Conservation (phyloP, 2,113 vertebrate genomes). For the Hyaena hyaena region DNA sequence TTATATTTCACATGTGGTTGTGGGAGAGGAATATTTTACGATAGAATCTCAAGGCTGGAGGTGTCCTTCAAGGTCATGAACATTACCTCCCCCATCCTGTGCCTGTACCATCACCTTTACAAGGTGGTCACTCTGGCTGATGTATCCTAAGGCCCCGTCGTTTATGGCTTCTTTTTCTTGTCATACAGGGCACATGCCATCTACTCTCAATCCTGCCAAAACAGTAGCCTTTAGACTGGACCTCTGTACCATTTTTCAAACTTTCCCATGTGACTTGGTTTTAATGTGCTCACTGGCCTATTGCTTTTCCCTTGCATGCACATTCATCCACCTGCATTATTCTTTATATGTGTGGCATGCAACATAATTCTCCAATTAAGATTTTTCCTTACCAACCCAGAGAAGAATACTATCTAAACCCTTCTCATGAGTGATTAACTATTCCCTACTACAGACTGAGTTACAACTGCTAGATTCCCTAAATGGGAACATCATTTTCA, state of each 20-base stretch:
- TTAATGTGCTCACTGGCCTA: background rate
- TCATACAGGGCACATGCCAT: background rate
- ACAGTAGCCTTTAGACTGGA: background rate
- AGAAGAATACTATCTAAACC: background rate
- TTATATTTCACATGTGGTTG: background rate
- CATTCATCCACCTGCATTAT: background rate
- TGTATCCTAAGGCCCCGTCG: background rate
- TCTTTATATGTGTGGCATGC: background rate
- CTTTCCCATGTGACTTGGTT: background rate
- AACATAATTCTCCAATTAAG: background rate
- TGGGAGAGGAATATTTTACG: background rate
- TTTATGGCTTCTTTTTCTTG: background rate
- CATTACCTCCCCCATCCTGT: background rate
- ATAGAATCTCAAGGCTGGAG: background rate
- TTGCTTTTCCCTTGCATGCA: fast-evolving
- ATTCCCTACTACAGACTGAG: background rate
- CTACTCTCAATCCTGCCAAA: background rate
- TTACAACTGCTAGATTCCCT: background rate
- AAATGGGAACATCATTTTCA: background rate
- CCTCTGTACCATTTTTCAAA: background rate
- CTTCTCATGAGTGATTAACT: background rate
- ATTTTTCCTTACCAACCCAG: background rate
- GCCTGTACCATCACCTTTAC: fast-evolving
- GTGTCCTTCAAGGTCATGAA: background rate
- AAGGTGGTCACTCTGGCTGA: background rate